These are phyloP conservation scores for Melanotaenia maccullochi DNA, from an alignment of 2,797 vertebrate species.

Conservation along the genomic window DNA sequence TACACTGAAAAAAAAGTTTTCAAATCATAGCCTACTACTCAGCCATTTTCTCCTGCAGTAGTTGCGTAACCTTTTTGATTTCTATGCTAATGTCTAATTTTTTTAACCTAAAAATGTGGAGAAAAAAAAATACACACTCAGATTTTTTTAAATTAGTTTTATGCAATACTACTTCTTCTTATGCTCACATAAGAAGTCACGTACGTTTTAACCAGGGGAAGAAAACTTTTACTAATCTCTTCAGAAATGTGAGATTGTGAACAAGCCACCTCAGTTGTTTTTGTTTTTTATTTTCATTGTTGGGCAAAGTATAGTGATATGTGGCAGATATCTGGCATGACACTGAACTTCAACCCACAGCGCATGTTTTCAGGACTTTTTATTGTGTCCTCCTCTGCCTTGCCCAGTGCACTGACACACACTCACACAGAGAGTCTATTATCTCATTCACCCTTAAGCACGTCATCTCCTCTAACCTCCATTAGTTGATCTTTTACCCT, in stretches of 20 bases:
- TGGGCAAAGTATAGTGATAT: conserved; percentile 34
- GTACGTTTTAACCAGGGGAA: background rate
- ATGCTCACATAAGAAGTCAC: background rate
- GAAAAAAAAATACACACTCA: no score
- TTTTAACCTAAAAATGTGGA: no score
- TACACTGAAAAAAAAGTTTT: no score
- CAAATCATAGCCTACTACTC: no score
- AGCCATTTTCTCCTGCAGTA: no score
- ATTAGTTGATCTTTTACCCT: conserved; percentile 33
- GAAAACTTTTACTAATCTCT: background rate
- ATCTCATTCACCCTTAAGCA: conserved; percentile 8
- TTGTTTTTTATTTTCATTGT: background rate
- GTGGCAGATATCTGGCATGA: conserved; percentile 13
- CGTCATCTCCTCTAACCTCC: conserved; percentile 21
- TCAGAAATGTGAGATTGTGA: background rate
- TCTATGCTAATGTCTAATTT: no score
- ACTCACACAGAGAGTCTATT: background rate
- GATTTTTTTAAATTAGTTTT: background rate
- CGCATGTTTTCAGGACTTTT: conserved; percentile 6
- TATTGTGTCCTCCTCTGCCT: background rate
- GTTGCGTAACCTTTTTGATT: no score
- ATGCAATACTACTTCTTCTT: background rate
- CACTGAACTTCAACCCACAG: conserved; percentile 50
- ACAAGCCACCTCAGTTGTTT: background rate
- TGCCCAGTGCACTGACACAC: background rate